A percentile compares a stretch with the other conserved stretches of the same genome.
Evolutionary conservation across 2,888 invertebrate species (phyloP).

Genomic region (Corbicula japonica): DNA sequence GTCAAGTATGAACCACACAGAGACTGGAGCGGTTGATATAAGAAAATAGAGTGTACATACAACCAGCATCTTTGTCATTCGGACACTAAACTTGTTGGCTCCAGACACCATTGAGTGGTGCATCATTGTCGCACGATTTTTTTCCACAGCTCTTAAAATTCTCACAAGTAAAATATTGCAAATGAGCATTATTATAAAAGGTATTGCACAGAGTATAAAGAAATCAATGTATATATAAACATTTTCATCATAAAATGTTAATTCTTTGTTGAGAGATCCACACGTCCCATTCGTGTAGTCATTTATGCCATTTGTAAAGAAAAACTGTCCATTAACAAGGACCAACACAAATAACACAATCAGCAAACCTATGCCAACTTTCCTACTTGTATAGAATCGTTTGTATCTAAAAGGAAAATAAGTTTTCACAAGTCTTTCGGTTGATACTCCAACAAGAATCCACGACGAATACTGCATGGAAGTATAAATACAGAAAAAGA

Average conservation of each 20-base stretch:
- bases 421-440: slow-evolving; percentile 68
- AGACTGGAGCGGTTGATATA: slow-evolving; percentile 67
- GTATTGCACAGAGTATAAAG: slow-evolving; percentile 57
- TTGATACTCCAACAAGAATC: slow-evolving; percentile 69
- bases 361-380: slow-evolving; percentile 45
- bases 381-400: slow-evolving; percentile 42
- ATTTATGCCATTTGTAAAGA: slow-evolving; percentile 72
- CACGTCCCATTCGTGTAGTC: slow-evolving; percentile 58
- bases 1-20: slow-evolving; percentile 70
- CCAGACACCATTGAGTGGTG: slow-evolving; percentile 22
- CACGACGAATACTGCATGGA: slow-evolving; percentile 74
- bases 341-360: slow-evolving; percentile 38
- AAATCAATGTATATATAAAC: slow-evolving; percentile 72
- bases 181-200: slow-evolving; percentile 65
- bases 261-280: slow-evolving; percentile 56
- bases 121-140: slow-evolving; percentile 51
- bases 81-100: slow-evolving; percentile 54
- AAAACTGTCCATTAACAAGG: slow-evolving; percentile 57
- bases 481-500: slow-evolving; percentile 69
- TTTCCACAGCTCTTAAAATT: slow-evolving; percentile 41
- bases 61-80: slow-evolving; percentile 71
- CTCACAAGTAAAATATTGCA: slow-evolving; percentile 62
- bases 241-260: slow-evolving; percentile 66
- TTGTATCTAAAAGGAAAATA: slow-evolving; percentile 57
- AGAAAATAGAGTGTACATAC: slow-evolving; percentile 69